These are phyloP conservation scores for Geranospiza caerulescens DNA, from an alignment of 2,797 vertebrate genomes.

Conservation along the genomic window DNA sequence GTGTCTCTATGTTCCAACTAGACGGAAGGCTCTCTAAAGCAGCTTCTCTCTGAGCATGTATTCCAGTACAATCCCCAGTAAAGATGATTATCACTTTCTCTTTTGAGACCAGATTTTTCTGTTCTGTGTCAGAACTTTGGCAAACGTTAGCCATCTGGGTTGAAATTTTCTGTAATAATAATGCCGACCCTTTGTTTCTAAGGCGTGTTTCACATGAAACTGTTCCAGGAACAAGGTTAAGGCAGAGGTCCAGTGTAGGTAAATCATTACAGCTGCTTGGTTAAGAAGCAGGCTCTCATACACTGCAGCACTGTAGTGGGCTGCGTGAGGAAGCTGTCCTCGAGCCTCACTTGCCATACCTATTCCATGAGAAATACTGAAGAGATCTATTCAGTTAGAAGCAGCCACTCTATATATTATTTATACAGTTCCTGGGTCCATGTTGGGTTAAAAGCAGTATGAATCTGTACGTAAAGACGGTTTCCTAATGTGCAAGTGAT, in stretches of 20 bases:
- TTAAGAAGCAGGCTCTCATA: background rate
- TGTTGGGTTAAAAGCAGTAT: background rate
- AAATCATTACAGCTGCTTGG: background rate
- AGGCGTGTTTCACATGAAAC: background rate
- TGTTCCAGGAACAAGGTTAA: background rate
- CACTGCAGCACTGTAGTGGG: background rate
- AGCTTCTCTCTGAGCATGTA: background rate
- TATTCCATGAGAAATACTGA: background rate
- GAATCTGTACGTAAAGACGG: background rate
- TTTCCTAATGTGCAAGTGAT: background rate
- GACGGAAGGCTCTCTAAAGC: background rate
- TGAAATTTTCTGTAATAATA: background rate
- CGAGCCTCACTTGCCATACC: rapidly evolving
- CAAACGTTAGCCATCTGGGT: background rate
- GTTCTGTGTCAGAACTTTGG: background rate
- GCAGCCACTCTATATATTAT: rapidly evolving
- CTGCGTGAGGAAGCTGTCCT: background rate
- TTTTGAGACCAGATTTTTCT: background rate
- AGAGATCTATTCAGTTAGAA: background rate
- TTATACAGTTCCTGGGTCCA: background rate
- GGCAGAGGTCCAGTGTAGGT: background rate
- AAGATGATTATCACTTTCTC: background rate
- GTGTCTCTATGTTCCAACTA: background rate
- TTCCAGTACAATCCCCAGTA: background rate
- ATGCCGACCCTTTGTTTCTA: background rate